A percentile compares a stretch with the other conserved stretches of the same genome.
Conservation (phyloP, 2,888 invertebrate species). For the Apotomis capreana region DNA sequence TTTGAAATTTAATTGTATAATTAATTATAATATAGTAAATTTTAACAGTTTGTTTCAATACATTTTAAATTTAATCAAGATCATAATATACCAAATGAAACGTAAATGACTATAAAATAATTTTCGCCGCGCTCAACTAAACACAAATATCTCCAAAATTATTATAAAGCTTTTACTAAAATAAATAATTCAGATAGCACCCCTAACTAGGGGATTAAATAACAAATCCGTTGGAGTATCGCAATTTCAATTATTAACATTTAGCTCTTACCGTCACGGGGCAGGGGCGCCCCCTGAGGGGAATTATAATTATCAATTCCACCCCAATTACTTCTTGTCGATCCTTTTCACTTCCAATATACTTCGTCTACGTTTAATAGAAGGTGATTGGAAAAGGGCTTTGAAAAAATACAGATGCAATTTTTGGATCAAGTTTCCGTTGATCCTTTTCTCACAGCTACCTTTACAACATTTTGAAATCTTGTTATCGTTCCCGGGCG, state of each 20-base stretch:
- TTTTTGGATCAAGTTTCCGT: too few species aligned
- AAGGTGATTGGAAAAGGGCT: slow-evolving; percentile 4
- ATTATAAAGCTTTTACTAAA: slow-evolving; percentile 16
- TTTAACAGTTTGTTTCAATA: too few species aligned
- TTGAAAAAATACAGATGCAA: too few species aligned
- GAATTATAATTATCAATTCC: slow-evolving; percentile 64
- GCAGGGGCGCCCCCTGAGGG: slow-evolving; percentile 55
- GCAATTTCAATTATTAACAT: slow-evolving; percentile 59
- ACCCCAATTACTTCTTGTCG: slow-evolving; percentile 56
- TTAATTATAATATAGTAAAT: too few species aligned
- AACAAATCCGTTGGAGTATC: slow-evolving; percentile 58
- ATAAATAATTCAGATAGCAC: slow-evolving; percentile 42
- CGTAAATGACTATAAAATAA: not conserved
- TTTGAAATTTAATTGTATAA: too few species aligned
- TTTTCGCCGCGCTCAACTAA: not conserved
- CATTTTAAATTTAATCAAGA: too few species aligned
- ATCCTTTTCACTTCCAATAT: slow-evolving; percentile 51
- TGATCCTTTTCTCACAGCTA: too few species aligned
- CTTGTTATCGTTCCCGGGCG: too few species aligned
- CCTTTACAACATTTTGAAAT: too few species aligned
- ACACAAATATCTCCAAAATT: not conserved
- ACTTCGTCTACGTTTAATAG: slow-evolving; percentile 43
- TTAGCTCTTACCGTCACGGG: slow-evolving; percentile 51
- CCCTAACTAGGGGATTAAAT: slow-evolving; percentile 57
- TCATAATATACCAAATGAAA: not conserved